Percentiles rank a stretch among this genome's conserved stretches.
These are phyloP conservation scores for Chydorus sphaericus DNA, from an alignment of 2,888 invertebrate genomes.

Conservation along the genomic window DNA sequence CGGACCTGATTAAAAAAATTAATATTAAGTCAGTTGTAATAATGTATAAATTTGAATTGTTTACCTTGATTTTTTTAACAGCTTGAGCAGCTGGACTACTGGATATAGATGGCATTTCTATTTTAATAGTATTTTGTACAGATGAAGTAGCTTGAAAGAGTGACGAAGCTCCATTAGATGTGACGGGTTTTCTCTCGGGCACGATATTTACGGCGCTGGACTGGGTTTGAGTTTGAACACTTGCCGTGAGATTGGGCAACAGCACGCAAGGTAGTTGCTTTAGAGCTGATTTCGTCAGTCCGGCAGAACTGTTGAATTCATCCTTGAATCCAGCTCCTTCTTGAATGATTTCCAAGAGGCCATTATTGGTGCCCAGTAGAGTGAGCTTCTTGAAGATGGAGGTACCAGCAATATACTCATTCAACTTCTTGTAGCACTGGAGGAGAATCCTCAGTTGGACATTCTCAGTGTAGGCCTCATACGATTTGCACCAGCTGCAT, in stretches of 20 bases:
- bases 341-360: conserved; percentile 54
- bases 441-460: conserved; percentile 61
- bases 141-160: background rate
- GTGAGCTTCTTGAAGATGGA: conserved; percentile 47
- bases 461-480: conserved; percentile 66
- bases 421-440: conserved; percentile 77
- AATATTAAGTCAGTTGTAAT: background rate
- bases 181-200: no score
- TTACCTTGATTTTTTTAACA: background rate
- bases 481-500: conserved; percentile 73
- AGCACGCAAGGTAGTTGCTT: conserved; percentile 58
- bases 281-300: conserved; percentile 56
- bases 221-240: conserved; percentile 27
- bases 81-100: background rate
- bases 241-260: conserved; percentile 41
- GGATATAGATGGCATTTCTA: background rate
- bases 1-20: background rate
- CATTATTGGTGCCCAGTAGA: conserved; percentile 29
- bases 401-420: conserved; percentile 62
- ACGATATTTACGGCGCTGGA: no score
- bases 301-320: conserved; percentile 54
- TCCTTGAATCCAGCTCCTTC: conserved; percentile 66
- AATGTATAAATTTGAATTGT: background rate
- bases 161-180: no score
- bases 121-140: no score